A percentile compares a stretch with the other conserved stretches of the same genome.
These are phyloP conservation scores for Protophormia terraenovae DNA, from an alignment of 2,888 invertebrate species.

Conservation along the genomic window DNA sequence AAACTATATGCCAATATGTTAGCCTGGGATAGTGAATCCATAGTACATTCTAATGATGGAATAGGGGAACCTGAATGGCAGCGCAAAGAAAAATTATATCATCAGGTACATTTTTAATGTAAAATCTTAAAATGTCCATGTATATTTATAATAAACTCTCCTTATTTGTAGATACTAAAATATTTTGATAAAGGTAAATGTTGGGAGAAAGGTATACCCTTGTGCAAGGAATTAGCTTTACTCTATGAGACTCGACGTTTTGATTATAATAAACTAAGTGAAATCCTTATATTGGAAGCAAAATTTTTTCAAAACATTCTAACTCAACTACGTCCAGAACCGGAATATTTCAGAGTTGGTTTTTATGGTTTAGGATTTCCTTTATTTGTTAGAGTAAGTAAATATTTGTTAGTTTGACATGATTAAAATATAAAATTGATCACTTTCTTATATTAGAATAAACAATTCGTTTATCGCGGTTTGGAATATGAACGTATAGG, in stretches of 20 bases:
- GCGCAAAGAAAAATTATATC: constrained; percentile 93
- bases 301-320: constrained; percentile 95
- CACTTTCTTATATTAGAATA: constrained; percentile 85
- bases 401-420: background rate
- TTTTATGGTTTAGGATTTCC: constrained; percentile 97
- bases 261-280: constrained; percentile 93
- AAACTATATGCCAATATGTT: constrained; percentile 96
- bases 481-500: constrained; percentile 96
- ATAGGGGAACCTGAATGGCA: constrained; percentile 93
- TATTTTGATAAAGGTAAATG: constrained; percentile 98
- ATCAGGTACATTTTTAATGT: constrained; percentile 80
- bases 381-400: constrained; percentile 93
- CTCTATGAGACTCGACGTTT: constrained; percentile 93
- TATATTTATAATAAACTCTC: background rate
- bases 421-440: background rate
- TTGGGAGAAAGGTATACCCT: constrained; percentile 97
- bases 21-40: constrained; percentile 88
- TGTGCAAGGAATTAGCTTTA: constrained; percentile 93
- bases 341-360: constrained; percentile 97
- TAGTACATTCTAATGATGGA: constrained; percentile 84
- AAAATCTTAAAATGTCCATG: background rate
- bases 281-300: constrained; percentile 92
- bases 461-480: constrained; percentile 97
- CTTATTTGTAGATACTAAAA: constrained; percentile 86
- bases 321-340: constrained; percentile 93